Percentiles rank a stretch among this genome's conserved stretches.
Evolutionary conservation across 2,888 invertebrate species (phyloP).

Genomic region (Melinopterus prodromus): DNA sequence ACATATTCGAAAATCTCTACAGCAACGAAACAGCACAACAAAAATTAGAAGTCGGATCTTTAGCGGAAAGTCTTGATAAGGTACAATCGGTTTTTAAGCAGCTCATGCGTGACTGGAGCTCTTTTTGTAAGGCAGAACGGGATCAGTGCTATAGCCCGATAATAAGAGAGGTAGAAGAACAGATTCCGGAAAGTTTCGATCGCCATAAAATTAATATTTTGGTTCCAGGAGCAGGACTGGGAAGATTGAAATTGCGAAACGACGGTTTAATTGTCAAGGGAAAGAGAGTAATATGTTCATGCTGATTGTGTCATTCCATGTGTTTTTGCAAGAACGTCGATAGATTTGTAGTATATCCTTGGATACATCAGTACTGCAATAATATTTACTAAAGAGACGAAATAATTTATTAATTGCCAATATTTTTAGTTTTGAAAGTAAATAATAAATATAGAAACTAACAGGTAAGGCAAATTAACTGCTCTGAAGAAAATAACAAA

Average conservation of each 20-base stretch:
- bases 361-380: slow-evolving; percentile 95
- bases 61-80: slow-evolving; percentile 73
- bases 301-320: slow-evolving; percentile 95
- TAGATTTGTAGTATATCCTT: slow-evolving; percentile 86
- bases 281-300: slow-evolving; percentile 98
- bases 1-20: slow-evolving; percentile 82
- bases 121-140: slow-evolving; percentile 82
- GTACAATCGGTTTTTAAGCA: slow-evolving; percentile 95
- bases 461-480: background rate
- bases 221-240: slow-evolving; percentile 97
- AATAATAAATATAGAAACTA: slow-evolving; percentile 18
- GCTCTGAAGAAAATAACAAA: no score
- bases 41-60: slow-evolving; percentile 52
- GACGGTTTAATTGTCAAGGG: slow-evolving; percentile 93
- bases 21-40: slow-evolving; percentile 51
- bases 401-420: no score
- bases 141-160: slow-evolving; percentile 90
- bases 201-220: slow-evolving; percentile 74
- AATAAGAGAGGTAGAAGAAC: slow-evolving; percentile 78
- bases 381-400: slow-evolving; percentile 63
- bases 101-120: slow-evolving; percentile 97
- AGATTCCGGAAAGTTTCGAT: slow-evolving; percentile 72
- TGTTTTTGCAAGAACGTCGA: slow-evolving; percentile 81
- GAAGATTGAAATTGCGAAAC: slow-evolving; percentile 89
- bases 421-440: no score